phyloP scores from a whole-genome alignment of 2,888 invertebrate species.

The Sclerodermus sp. region DNA sequence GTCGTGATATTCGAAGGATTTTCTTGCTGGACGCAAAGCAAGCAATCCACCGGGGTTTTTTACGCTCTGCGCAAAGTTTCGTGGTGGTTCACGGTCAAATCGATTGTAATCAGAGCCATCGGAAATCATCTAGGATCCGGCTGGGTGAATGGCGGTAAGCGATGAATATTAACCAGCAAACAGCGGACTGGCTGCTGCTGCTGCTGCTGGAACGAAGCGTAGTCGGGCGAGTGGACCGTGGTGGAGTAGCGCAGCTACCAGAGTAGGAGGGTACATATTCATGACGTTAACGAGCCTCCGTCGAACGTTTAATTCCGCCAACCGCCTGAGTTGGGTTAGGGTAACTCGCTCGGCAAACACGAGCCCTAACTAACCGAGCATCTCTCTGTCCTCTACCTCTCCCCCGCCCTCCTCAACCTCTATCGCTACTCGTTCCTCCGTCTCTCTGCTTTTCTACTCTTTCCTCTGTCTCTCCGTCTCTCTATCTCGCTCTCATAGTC shows the following conservation, averaged over 20 bases:
- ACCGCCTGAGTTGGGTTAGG: conserved; percentile 56
- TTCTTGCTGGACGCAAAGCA: no score
- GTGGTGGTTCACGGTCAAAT: conserved; percentile 33
- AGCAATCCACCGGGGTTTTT: no score
- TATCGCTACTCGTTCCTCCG: not conserved
- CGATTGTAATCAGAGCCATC: conserved; percentile 44
- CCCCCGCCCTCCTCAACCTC: conserved; percentile 17
- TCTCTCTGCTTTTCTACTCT: conserved; percentile 19
- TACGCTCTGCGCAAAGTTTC: no score
- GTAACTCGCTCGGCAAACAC: conserved; percentile 58
- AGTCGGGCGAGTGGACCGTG: conserved; percentile 28
- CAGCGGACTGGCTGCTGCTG: conserved; percentile 22
- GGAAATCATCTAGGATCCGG: conserved; percentile 40
- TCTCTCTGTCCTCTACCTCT: conserved; percentile 37
- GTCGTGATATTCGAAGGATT: no score
- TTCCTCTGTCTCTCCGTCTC: conserved; percentile 16
- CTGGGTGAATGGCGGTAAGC: conserved; percentile 39
- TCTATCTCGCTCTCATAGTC: no score
- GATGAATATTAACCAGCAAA: conserved; percentile 58
- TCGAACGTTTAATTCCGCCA: conserved; percentile 59
- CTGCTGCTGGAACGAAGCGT: conserved; percentile 29
- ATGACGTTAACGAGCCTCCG: conserved; percentile 59
- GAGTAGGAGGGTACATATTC: conserved; percentile 58
- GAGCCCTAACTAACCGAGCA: conserved; percentile 57
- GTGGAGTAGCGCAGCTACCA: conserved; percentile 36